Evolutionary conservation across 1,140 invertebrate species (phyloP), one percentile per base, ranked within the genome.

Genomic region (Radopholus similis): DNA sequence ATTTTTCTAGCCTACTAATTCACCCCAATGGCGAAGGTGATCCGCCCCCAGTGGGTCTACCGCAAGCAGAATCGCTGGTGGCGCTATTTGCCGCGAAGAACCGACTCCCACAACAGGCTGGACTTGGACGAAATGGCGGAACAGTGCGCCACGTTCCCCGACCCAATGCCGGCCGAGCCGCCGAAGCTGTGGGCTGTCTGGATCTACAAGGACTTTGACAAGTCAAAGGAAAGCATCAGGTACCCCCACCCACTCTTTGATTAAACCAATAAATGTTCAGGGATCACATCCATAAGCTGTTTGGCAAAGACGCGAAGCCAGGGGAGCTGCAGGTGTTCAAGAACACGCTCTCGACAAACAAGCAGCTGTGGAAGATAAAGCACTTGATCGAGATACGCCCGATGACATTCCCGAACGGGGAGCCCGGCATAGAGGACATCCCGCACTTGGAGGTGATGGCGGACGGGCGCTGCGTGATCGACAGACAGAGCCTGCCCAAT

Each of bases 151-250:
- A 56, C 73, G n/a, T 81, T 79, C 47, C 35, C 63, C 8, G 66
- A 81, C 42, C 66, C 65, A 23, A 68, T 76, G 64, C 34, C 68
- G 4, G 63, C 38, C 18, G 69, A 73, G 35, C 72, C 80, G 1
- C 74, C 78, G 34, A 81, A 81, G 51, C 58, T 81, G 8, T 81
- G 80, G 80, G 54, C 80, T 32, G 75, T 70, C 26, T 81, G 78
- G 78, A 9, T 78, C 9, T 81, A 79, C 40, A 26, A 71, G 70
- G 53, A 47, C 37, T n/a, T 53, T 75, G 68, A 76, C 70, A 66
- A 9, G 53, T 63, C 21, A 53, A 35, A 42, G 23, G 18, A 6
- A 62, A 28, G 28, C 4, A 26, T 49, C 28, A 28, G 58, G 58
- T 47, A 4, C 11, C 9, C 23, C 26, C 6, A 23, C 9, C 11